Conservation (phyloP, 92 coral and sea anemone genomes). For the Diadumene lineata region DNA sequence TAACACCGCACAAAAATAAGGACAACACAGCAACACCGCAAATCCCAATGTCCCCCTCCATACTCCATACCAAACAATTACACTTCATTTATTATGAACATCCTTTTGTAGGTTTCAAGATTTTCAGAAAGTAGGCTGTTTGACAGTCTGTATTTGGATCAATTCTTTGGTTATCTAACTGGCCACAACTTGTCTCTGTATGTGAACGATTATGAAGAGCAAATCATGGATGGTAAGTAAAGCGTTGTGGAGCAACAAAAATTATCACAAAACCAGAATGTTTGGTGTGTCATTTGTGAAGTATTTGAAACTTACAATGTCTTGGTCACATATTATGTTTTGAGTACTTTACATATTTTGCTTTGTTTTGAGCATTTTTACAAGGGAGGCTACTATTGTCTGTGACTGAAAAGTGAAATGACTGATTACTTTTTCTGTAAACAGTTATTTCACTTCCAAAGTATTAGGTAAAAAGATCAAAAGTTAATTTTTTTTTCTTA, state of each 20-base stretch:
- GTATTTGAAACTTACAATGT: too few relatives aligned
- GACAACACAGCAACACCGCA: not conserved
- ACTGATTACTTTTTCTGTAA: too few relatives aligned
- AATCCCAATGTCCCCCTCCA: not conserved
- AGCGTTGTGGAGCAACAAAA: not conserved
- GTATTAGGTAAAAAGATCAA: too few relatives aligned
- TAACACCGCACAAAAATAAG: too few relatives aligned
- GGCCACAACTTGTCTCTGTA: slow-evolving; percentile 66
- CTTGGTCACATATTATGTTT: too few relatives aligned
- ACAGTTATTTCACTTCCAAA: too few relatives aligned
- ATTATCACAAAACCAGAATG: not conserved
- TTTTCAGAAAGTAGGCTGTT: slow-evolving; percentile 62
- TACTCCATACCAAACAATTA: not conserved
- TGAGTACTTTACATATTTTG: too few relatives aligned
- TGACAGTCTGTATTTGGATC: slow-evolving; percentile 66
- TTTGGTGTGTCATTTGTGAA: not conserved
- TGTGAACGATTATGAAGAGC: slow-evolving; percentile 67
- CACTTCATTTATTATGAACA: not conserved
- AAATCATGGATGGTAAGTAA: slow-evolving; percentile 73
- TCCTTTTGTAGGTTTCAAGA: slow-evolving; percentile 46
- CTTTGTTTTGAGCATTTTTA: too few relatives aligned
- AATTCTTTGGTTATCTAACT: slow-evolving; percentile 53
- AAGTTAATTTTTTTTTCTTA: too few relatives aligned
- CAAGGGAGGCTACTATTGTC: too few relatives aligned
- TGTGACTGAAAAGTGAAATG: too few relatives aligned